These are phyloP conservation scores for Podarcis siculus DNA, from an alignment of 2,797 vertebrate species.

Conservation along the genomic window DNA sequence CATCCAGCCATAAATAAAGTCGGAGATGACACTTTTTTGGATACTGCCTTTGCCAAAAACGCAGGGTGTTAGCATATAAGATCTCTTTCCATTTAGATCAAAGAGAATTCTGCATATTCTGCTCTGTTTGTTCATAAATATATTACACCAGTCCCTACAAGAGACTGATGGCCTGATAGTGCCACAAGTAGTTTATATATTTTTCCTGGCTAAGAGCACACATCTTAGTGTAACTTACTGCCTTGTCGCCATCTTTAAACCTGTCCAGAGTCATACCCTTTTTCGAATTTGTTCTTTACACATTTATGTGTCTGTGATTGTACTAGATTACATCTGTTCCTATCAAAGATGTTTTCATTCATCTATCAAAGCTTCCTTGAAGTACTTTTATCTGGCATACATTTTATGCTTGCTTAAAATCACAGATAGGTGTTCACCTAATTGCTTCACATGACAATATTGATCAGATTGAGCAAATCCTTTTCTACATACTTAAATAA, in stretches of 20 bases:
- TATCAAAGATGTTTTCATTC: slow-evolving; percentile 6
- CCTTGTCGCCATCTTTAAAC: background rate
- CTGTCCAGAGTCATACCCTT: background rate
- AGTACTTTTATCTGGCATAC: slow-evolving; percentile 7
- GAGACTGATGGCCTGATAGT: background rate
- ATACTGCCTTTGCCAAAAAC: background rate
- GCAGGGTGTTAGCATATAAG: background rate
- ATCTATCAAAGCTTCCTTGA: background rate
- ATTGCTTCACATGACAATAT: background rate
- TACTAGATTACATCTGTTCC: slow-evolving; percentile 12
- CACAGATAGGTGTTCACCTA: background rate
- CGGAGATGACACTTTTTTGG: background rate
- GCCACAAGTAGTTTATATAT: background rate
- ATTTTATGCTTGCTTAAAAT: background rate
- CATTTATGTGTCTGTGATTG: slow-evolving; percentile 25
- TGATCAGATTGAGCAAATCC: background rate
- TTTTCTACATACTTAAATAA: background rate
- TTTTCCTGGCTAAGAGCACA: background rate
- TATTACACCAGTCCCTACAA: background rate
- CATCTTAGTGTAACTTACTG: background rate
- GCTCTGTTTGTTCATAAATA: background rate
- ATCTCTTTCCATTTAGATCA: background rate
- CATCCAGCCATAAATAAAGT: background rate
- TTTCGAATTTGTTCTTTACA: background rate
- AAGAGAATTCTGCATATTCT: background rate